Conservation (phyloP, 2,888 invertebrate species). For the Agrochola circellaris region DNA sequence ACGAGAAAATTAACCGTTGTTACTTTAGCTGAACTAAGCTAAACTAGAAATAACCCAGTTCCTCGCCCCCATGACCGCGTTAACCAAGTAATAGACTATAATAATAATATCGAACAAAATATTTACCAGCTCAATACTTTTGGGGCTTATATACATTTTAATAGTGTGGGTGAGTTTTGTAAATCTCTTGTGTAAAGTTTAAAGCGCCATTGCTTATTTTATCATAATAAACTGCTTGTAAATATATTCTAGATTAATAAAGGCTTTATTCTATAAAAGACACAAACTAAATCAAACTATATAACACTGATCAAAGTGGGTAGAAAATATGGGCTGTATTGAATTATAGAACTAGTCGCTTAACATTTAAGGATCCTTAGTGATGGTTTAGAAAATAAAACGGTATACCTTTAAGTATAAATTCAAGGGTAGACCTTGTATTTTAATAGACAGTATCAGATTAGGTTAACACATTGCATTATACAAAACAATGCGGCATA, state of each 20-base stretch:
- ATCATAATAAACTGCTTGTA: slow-evolving; percentile 33
- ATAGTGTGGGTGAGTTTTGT: neutral
- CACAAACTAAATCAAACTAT: neutral
- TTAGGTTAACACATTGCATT: neutral
- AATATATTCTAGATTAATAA: slow-evolving; percentile 12
- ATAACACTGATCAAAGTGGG: neutral
- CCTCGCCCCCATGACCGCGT: neutral
- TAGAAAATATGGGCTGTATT: slow-evolving; percentile 7
- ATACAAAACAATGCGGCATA: neutral
- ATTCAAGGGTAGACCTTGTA: neutral
- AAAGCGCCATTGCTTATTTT: slow-evolving; percentile 22
- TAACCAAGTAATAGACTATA: slow-evolving; percentile 6
- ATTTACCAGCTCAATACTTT: slow-evolving; percentile 2
- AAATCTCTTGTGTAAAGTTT: slow-evolving; percentile 20
- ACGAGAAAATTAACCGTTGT: slow-evolving; percentile 43
- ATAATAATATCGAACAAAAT: slow-evolving; percentile 28
- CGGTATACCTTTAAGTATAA: neutral
- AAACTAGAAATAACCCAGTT: slow-evolving; percentile 47
- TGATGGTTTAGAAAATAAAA: neutral
- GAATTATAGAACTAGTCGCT: neutral
- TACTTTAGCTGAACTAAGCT: slow-evolving; percentile 41
- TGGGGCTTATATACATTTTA: slow-evolving; percentile 10
- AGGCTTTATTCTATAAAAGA: slow-evolving; percentile 15
- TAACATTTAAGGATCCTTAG: too few relatives aligned
- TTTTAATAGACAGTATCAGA: neutral